Conservation (phyloP, 2,797 vertebrate genomes). For the Margarornis squamiger region DNA sequence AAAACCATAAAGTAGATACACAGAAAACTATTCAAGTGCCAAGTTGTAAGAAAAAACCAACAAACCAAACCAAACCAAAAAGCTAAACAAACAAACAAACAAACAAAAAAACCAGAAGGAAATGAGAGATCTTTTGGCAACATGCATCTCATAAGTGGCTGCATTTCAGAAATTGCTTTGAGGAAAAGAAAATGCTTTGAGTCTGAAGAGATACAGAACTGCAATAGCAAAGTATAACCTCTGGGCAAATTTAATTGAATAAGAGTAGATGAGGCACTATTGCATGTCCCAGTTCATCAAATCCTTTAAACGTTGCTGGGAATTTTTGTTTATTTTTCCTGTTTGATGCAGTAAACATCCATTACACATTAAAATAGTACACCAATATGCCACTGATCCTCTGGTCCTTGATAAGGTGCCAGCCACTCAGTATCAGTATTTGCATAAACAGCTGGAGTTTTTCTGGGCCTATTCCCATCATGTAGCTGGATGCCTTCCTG, state of each 20-base stretch:
- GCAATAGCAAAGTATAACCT: not conserved
- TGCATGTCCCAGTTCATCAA: not conserved
- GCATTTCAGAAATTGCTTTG: constrained; percentile 5
- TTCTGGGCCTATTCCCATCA: constrained; percentile 44
- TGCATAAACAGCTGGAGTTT: constrained; percentile 64
- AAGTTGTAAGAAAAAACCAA: not conserved
- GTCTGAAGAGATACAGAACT: not conserved
- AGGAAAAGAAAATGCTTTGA: not conserved
- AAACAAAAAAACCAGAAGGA: not conserved
- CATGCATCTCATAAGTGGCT: not conserved
- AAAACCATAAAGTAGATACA: not conserved
- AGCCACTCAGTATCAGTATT: constrained; percentile 32
- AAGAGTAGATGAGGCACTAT: not conserved
- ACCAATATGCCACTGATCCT: constrained; percentile 49
- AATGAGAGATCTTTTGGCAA: not conserved
- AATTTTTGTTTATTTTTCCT: not conserved
- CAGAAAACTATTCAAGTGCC: not conserved
- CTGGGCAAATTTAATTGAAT: constrained; percentile 11
- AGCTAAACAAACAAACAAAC: no score
- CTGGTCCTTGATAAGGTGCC: constrained; percentile 56
- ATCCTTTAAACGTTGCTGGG: not conserved
- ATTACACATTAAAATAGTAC: constrained; percentile 21
- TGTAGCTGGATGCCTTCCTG: constrained; percentile 51
- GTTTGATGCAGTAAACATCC: constrained; percentile 28
- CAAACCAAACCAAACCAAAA: no score